phyloP scores from a whole-genome alignment of 2,888 invertebrate species.

The Tricholauxania praeusta region DNA sequence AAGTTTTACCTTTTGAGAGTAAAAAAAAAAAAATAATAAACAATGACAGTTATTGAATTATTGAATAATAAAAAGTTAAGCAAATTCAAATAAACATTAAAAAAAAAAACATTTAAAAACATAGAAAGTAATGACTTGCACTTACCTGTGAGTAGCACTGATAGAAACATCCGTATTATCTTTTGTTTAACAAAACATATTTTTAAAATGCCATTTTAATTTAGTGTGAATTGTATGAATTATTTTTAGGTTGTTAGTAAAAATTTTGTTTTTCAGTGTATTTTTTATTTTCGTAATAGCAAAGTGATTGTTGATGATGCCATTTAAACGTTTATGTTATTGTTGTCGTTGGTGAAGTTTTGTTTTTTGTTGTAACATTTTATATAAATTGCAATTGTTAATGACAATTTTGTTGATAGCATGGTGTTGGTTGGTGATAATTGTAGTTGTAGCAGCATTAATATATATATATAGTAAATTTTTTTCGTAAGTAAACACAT shows the following conservation, averaged over 20 bases:
- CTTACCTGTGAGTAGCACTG: slow-evolving; percentile 68
- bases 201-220: neutral
- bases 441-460: neutral
- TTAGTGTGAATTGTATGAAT: neutral
- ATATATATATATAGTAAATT: slow-evolving; percentile 6
- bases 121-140: slow-evolving; percentile 3
- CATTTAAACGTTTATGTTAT: neutral
- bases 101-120: slow-evolving; percentile 34
- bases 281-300: neutral
- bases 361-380: too few species aligned
- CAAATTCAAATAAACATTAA: slow-evolving; percentile 9
- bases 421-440: neutral
- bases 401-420: neutral
- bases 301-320: slow-evolving; percentile 1
- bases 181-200: slow-evolving; percentile 44
- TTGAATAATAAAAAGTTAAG: neutral
- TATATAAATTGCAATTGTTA: too few species aligned
- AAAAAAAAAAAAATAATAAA: slow-evolving; percentile 14
- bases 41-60: slow-evolving; percentile 17
- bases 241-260: neutral
- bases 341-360: neutral
- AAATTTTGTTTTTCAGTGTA: neutral
- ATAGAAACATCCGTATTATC: slow-evolving; percentile 68
- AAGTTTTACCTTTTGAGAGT: too few species aligned
- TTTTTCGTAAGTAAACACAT: slow-evolving; percentile 30